These are phyloP conservation scores for Orchestes rusci DNA, from an alignment of 2,888 invertebrate genomes.

Conservation along the genomic window DNA sequence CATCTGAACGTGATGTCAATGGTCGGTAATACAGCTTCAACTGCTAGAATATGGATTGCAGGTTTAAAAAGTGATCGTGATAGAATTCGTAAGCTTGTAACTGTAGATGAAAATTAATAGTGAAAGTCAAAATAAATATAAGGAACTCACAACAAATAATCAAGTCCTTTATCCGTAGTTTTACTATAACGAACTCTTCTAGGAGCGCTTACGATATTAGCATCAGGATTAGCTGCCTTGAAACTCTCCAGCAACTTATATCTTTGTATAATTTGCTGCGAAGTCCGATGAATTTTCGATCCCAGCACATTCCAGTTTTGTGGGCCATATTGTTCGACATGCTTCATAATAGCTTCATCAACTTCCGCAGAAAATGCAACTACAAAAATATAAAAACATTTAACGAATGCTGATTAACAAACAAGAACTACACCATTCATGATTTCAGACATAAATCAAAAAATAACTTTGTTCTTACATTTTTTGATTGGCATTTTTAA, in stretches of 20 bases:
- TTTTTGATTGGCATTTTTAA: constrained; percentile 38
- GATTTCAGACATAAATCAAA: too few relatives aligned
- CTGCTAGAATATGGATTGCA: too few relatives aligned
- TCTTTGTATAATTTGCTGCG: constrained; percentile 55
- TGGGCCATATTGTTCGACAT: constrained; percentile 47
- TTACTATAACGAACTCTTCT: constrained; percentile 34
- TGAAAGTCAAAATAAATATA: neutral
- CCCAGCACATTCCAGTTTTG: constrained; percentile 49
- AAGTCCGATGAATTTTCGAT: constrained; percentile 48
- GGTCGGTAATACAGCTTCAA: too few relatives aligned
- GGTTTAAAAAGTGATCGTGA: too few relatives aligned
- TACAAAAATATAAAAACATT: too few relatives aligned
- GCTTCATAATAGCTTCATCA: constrained; percentile 52
- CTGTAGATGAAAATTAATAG: too few relatives aligned
- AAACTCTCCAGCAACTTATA: constrained; percentile 49
- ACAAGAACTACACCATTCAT: too few relatives aligned
- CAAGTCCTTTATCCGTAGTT: constrained; percentile 20
- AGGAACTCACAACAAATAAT: constrained; percentile 25
- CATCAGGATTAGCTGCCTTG: constrained; percentile 46
- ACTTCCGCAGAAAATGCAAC: constrained; percentile 53
- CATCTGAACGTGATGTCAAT: too few relatives aligned
- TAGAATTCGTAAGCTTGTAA: too few relatives aligned
- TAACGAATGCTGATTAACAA: too few relatives aligned
- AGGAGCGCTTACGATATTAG: constrained; percentile 41
- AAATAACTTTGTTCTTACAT: too few relatives aligned